Percentiles rank a stretch among this genome's conserved stretches.
Evolutionary conservation across 2,113 vertebrate species (phyloP).

Genomic region (Gracilinanus agilis): DNA sequence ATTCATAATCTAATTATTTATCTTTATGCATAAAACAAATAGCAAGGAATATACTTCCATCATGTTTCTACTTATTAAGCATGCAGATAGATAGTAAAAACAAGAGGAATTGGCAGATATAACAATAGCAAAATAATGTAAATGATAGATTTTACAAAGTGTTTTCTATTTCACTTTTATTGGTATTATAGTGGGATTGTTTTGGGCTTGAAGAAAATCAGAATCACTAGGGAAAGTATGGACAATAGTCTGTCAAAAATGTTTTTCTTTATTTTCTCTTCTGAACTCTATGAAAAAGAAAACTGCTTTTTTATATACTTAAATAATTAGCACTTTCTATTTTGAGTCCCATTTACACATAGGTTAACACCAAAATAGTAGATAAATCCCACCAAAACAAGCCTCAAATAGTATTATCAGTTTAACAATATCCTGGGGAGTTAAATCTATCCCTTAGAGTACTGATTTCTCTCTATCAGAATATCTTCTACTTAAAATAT

Average conservation of each 20-base stretch:
- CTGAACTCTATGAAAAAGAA: neutral
- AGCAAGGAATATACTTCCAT: neutral
- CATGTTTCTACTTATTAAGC: neutral
- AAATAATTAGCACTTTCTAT: accelerated
- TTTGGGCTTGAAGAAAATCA: neutral
- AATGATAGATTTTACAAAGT: accelerated
- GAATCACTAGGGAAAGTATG: neutral
- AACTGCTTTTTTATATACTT: neutral
- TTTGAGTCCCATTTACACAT: neutral
- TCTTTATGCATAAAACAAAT: neutral
- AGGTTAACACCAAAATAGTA: neutral
- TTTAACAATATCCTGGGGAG: neutral
- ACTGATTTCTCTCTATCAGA: neutral
- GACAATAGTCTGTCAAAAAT: too few relatives aligned
- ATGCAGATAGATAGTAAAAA: neutral
- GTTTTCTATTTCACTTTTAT: neutral
- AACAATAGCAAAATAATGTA: neutral
- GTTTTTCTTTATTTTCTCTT: neutral
- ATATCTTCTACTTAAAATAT: neutral
- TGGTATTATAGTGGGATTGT: neutral
- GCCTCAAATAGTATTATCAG: neutral
- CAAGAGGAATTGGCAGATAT: neutral
- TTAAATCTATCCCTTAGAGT: neutral
- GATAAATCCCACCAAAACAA: neutral
- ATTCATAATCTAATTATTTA: neutral